Percentiles rank a stretch among this genome's conserved stretches.
phyloP scores from a whole-genome alignment of 1,140 invertebrate species.

The Bombyx mori region DNA sequence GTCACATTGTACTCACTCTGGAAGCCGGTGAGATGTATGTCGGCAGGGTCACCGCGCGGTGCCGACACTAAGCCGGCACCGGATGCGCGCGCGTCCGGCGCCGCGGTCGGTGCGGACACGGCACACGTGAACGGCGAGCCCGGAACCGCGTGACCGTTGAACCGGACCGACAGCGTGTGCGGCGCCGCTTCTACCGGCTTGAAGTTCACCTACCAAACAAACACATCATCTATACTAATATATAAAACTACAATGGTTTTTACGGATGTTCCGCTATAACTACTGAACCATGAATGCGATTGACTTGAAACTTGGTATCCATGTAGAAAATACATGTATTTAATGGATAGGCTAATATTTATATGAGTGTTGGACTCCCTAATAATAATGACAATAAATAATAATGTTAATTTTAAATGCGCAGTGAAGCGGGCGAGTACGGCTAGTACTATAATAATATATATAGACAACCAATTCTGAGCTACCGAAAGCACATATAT shows the following conservation, averaged over 20 bases:
- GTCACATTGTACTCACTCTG: conserved; percentile 41
- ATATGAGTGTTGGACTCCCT: no score
- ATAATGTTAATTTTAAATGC: no score
- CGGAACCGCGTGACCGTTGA: conserved; percentile 96
- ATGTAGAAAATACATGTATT: no score
- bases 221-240: not conserved
- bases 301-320: no score
- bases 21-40: conserved; percentile 72
- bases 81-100: conserved; percentile 61
- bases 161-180: conserved; percentile 92
- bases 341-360: no score
- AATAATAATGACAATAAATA: not conserved
- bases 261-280: no score
- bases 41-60: conserved; percentile 70
- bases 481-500: not conserved
- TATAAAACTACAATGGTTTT: no score
- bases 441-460: no score
- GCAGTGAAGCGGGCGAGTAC: not conserved
- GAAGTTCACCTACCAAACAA: conserved; percentile 86
- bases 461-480: not conserved
- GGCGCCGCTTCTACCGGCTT: conserved; percentile 93
- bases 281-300: no score
- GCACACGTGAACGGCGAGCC: conserved; percentile 92
- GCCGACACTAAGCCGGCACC: conserved; percentile 74
- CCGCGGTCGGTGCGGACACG: conserved; percentile 69